Conservation (phyloP, 1,140 invertebrate species). For the Homalodisca vitripennis region DNA sequence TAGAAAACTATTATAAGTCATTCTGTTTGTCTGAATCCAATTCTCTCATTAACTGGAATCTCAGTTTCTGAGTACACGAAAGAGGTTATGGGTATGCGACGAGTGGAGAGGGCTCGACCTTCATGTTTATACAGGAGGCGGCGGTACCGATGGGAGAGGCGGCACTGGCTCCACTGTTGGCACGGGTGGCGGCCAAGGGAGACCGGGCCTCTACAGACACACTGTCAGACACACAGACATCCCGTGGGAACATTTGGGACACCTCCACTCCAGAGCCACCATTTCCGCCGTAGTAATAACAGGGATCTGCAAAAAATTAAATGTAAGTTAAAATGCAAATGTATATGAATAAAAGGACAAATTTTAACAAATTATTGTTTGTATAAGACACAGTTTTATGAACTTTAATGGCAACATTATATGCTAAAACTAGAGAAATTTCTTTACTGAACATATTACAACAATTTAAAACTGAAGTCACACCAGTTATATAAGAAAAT, state of each 20-base stretch:
- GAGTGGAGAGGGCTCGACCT: constrained; percentile 28
- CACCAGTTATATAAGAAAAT: too few species aligned
- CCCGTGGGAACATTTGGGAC: constrained; percentile 9
- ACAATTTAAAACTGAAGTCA: too few species aligned
- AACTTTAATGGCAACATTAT: too few species aligned
- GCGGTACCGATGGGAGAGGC: constrained; percentile 70
- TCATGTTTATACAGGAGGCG: constrained; percentile 47
- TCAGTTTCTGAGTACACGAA: too few species aligned
- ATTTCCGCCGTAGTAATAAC: constrained; percentile 65
- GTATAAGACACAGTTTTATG: too few species aligned
- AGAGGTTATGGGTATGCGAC: not conserved
- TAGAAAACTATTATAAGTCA: not conserved
- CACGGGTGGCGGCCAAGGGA: constrained; percentile 65
- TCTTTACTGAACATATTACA: too few species aligned
- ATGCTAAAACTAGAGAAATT: too few species aligned
- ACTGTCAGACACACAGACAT: constrained; percentile 34
- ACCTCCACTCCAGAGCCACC: constrained; percentile 49
- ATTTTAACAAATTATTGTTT: too few species aligned
- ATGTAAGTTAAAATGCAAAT: too few species aligned
- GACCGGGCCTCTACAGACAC: constrained; percentile 58
- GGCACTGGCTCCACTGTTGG: constrained; percentile 66
- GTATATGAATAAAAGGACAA: too few species aligned
- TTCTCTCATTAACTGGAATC: not conserved
- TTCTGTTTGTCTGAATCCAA: not conserved
- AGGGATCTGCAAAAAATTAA: constrained; percentile 56